phyloP scores from a whole-genome alignment of 1,140 invertebrate species.

The Papilio dardanus region DNA sequence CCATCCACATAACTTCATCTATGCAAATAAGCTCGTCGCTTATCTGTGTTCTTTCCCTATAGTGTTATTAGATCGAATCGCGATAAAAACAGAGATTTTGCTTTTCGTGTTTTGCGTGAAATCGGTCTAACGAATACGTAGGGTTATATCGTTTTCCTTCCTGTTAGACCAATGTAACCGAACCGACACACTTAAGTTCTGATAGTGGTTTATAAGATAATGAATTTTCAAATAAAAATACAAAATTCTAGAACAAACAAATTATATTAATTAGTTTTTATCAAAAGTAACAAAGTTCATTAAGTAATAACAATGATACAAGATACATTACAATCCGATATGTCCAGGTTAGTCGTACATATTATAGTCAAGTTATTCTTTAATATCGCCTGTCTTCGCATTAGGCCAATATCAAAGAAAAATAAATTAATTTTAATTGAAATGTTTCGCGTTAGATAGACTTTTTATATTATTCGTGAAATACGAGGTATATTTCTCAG shows the following conservation, averaged over 20 bases:
- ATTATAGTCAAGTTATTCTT: not conserved
- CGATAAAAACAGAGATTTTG: no score
- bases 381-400: not conserved
- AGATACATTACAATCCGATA: slow-evolving; percentile 16
- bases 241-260: slow-evolving; percentile 36
- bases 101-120: no score
- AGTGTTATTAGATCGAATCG: no score
- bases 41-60: no score
- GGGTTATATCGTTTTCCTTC: no score
- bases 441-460: slow-evolving; percentile 49
- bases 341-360: not conserved
- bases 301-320: slow-evolving; percentile 37
- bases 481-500: slow-evolving; percentile 75
- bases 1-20: no score
- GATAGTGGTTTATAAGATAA: not conserved
- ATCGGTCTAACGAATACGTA: no score
- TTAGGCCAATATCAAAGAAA: not conserved
- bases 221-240: not conserved
- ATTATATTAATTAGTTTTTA: slow-evolving; percentile 34
- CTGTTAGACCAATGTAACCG: no score
- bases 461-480: slow-evolving; percentile 59
- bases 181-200: no score
- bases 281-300: slow-evolving; percentile 27
- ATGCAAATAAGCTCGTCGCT: no score
- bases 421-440: slow-evolving; percentile 43